Base-by-base conservation (phyloP, 2,113 vertebrate species). In the Cheirogaleus medius region DNA sequence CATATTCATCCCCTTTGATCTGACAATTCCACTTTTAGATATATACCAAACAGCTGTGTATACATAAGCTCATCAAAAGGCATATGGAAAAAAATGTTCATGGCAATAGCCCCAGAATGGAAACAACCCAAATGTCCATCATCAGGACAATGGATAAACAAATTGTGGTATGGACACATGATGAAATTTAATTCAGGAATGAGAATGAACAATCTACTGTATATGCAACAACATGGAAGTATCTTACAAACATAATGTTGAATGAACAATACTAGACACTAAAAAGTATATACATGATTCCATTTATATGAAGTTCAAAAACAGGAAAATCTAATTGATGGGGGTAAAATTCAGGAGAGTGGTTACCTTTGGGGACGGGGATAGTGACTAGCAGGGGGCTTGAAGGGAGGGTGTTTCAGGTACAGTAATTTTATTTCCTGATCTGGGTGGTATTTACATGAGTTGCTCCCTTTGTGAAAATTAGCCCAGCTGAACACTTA, bases 401-500 rank as follows among this genome's bases (percentile, higher is more conserved):
- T 52, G 12, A 13, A 37, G 25, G 39, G 23, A 44, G 13, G 11
- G 34, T 68, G 9, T 96, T 85, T 86, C 58, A 92, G 42, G 39
- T 87, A 74, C 9, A 74, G 56, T 21, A 49, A 71, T 63, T 78
- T 95, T 47, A 74, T 52, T 76, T 77, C 63, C 96, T 88, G 23
- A 87, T 64, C 21, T 91, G 34, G 49, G 20, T 81, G 23, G 39
- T 42, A 12, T 47, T 81, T n/a, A 84, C 11, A n/a, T 17, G 68
- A 96, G 78, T 49, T 83, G 90, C 17, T 87, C 85, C 87, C 60
- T 88, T 93, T 52, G 11, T 88, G 86, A 97, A 95, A 91, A 91
- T 56, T 66, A 91, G 88, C 66, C 66, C 68, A 93, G 68, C 64
- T 52, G 25, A 71, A 56, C 56, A 73, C 29, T 64, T 66, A 91